Evolutionary conservation across 2,113 vertebrate species (phyloP).

Genomic region (Planiliza haematocheilus): DNA sequence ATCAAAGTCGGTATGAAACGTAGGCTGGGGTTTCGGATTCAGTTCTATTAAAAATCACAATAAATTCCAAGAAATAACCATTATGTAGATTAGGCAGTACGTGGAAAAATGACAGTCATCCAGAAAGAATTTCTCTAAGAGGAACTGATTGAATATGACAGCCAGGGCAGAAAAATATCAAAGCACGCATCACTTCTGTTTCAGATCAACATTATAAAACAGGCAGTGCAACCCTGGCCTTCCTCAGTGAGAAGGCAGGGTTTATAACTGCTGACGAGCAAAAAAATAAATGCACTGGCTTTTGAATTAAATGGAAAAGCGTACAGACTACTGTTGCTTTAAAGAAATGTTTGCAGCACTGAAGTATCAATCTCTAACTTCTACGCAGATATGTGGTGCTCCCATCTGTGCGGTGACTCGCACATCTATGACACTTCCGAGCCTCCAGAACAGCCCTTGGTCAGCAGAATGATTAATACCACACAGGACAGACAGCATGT

Average conservation of each 20-base stretch:
- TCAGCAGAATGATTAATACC: constrained; percentile 76
- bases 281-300: too few species aligned
- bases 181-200: neutral
- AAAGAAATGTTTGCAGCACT: neutral
- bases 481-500: constrained; percentile 68
- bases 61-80: neutral
- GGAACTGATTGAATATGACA: neutral
- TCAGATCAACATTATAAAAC: constrained; percentile 4
- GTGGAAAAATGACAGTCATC: neutral
- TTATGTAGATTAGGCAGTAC: neutral
- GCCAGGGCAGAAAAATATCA: neutral
- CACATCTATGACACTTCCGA: constrained; percentile 35
- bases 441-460: constrained; percentile 31
- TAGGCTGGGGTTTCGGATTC: neutral
- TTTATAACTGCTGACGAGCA: too few species aligned
- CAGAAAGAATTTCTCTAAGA: neutral
- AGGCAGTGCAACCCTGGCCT: neutral
- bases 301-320: too few species aligned
- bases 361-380: neutral
- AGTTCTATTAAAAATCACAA: too few species aligned
- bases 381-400: neutral
- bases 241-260: neutral
- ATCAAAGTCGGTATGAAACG: neutral
- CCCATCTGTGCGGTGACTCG: neutral
- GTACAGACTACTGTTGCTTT: too few species aligned